Evolutionary conservation across 2,888 invertebrate genomes (phyloP).

Genomic region (Stictocephala bisonia): DNA sequence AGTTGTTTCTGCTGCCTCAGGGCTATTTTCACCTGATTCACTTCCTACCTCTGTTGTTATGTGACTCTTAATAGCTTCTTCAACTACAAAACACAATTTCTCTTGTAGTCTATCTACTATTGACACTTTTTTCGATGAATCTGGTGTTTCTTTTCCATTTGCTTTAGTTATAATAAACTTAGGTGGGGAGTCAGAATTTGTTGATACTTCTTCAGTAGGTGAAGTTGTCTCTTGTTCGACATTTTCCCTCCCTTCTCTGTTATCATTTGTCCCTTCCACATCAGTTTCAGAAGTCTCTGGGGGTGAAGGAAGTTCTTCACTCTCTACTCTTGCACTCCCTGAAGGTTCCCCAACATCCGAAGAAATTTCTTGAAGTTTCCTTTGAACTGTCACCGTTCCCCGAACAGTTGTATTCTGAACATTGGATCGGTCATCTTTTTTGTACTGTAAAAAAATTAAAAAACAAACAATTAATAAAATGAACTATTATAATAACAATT

Average conservation of each 20-base stretch:
- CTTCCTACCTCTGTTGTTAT: slow-evolving; percentile 20
- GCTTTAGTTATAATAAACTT: slow-evolving; percentile 15
- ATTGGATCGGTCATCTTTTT: background rate
- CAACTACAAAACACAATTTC: slow-evolving; percentile 30
- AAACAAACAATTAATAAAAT: no score
- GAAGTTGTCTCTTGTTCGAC: background rate
- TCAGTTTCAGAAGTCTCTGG: background rate
- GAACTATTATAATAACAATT: no score
- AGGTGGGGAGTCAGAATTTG: background rate
- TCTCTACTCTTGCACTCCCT: background rate
- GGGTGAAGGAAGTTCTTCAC: background rate
- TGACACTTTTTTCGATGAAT: slow-evolving; percentile 1
- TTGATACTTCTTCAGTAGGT: background rate
- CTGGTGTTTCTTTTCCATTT: background rate
- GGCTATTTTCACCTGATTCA: slow-evolving; percentile 23
- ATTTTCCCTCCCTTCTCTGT: background rate
- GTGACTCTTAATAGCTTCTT: slow-evolving; percentile 4
- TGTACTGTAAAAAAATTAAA: slow-evolving; percentile 17
- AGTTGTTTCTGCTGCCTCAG: background rate
- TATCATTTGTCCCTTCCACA: background rate
- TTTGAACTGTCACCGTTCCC: background rate
- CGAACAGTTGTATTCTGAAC: background rate
- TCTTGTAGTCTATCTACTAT: slow-evolving; percentile 48
- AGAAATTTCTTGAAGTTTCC: background rate
- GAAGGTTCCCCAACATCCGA: background rate